Base-by-base conservation (phyloP, 2,113 vertebrate genomes). In the Ammospiza nelsoni region DNA sequence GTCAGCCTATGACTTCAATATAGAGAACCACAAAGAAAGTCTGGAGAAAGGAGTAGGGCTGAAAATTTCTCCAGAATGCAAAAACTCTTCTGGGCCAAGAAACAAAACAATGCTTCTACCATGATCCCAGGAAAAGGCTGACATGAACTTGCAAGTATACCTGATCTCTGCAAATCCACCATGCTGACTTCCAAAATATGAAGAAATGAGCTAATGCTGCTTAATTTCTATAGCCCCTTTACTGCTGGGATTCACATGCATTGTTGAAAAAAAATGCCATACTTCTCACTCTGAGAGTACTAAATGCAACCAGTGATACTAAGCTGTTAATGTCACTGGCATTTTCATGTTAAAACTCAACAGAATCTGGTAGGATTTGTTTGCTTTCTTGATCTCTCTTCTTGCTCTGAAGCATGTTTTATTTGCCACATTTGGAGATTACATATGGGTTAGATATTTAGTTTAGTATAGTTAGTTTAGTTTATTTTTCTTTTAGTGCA, bases 171-270 rank as follows among this genome's bases (percentile, higher is more conserved):
- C 17, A 84, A 79, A 89, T 84, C 28, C 20, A 73, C 27, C 15
- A 24, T 44, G 17, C 46, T 73, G 0, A 0, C 22, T 72, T 29
- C 14, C 1, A 3, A 84, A 74, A 43, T 0, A 0, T 11, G 21
- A 24, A 75, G 11, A 79, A 89, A 72, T 33, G 0, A 79, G 28
- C 19, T 66, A 49, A 35, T 51, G 62, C 41, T 63, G 12, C 13
- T 48, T 51, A 65, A 63, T 94, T 82, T 69, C 49, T 49, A 11
- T 7, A 9, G 24, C 43, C 10, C 37, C 9, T 69, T 74, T 93
- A 39, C 24, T 80, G 33, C 29, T 83, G 35, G 13, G 9, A 27
- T 58, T 37, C 48, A 71, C 14, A 84, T 12, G 22, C 10, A 39
- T 29, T 88, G 19, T 12, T 74, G 35, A 69, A n/a, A 27, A 62